Evolutionary conservation across 2,797 vertebrate genomes (phyloP).

Genomic region (Hoplostethus atlanticus): DNA sequence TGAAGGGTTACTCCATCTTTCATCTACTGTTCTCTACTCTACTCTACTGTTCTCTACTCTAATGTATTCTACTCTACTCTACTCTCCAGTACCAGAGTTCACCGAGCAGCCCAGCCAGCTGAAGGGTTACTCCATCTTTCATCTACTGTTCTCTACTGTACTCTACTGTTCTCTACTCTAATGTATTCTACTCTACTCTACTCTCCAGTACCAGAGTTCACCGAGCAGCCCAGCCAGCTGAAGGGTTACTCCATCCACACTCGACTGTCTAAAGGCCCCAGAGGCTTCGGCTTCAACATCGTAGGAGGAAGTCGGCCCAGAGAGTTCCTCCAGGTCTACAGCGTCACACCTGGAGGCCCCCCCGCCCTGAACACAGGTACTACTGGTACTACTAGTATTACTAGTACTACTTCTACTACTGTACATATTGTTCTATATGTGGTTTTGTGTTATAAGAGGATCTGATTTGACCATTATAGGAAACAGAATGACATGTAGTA

Average conservation of each 20-base stretch:
- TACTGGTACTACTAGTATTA: constrained; percentile 5
- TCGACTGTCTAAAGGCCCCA: constrained; percentile 82
- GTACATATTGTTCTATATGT: too few species aligned
- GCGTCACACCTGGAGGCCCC: constrained; percentile 83
- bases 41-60: background rate
- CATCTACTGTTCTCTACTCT: background rate
- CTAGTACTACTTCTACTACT: background rate
- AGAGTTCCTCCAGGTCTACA: constrained; percentile 88
- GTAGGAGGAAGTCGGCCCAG: constrained; percentile 83
- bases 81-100: constrained; percentile 80
- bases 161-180: background rate
- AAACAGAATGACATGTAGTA: too few species aligned
- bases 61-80: background rate
- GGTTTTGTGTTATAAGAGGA: too few species aligned
- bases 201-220: constrained; percentile 81
- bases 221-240: constrained; percentile 81
- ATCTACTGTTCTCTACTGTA: background rate
- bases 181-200: background rate
- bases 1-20: constrained; percentile 84
- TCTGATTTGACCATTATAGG: too few species aligned
- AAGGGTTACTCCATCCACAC: constrained; percentile 85
- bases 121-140: constrained; percentile 83
- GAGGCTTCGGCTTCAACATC: constrained; percentile 87
- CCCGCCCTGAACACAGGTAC: constrained; percentile 79
- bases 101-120: constrained; percentile 82